A percentile compares a stretch with the other conserved stretches of the same genome.
phyloP scores from a whole-genome alignment of 2,113 vertebrate species.

The Egretta garzetta region DNA sequence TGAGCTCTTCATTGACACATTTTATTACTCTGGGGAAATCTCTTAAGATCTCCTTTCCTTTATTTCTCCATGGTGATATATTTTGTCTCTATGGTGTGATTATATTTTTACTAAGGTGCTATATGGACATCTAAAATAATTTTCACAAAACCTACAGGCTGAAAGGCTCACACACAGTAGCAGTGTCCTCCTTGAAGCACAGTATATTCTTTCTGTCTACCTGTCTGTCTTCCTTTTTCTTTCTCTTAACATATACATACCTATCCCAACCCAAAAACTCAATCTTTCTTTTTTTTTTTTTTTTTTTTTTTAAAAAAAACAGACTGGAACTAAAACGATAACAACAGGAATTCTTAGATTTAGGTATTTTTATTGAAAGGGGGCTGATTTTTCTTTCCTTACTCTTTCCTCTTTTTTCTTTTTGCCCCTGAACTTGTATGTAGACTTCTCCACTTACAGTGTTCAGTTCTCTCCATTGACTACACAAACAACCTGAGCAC shows the following conservation, averaged over 20 bases:
- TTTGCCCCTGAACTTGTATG: accelerated
- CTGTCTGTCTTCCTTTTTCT: not conserved
- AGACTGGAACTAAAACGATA: not conserved
- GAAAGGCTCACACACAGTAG: not conserved
- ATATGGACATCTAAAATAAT: not conserved
- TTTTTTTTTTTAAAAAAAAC: not conserved
- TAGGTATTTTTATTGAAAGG: accelerated
- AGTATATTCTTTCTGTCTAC: not conserved
- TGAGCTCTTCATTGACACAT: not conserved
- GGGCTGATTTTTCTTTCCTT: not conserved
- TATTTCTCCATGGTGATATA: not conserved
- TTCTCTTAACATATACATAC: not conserved
- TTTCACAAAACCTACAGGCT: not conserved
- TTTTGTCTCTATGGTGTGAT: not conserved
- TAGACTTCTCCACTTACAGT: not conserved
- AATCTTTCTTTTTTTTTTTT: not conserved
- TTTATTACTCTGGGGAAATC: not conserved
- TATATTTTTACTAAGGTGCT: not conserved
- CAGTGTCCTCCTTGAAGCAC: not conserved
- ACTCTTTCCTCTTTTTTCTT: not conserved
- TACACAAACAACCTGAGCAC: not conserved
- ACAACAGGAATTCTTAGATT: not conserved
- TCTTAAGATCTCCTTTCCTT: not conserved
- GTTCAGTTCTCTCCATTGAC: not conserved
- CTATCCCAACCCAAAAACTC: accelerated